A percentile compares a stretch with the other conserved stretches of the same genome.
Evolutionary conservation across 2,797 vertebrate species (phyloP).

Genomic region (Rhodeus uyekii): DNA sequence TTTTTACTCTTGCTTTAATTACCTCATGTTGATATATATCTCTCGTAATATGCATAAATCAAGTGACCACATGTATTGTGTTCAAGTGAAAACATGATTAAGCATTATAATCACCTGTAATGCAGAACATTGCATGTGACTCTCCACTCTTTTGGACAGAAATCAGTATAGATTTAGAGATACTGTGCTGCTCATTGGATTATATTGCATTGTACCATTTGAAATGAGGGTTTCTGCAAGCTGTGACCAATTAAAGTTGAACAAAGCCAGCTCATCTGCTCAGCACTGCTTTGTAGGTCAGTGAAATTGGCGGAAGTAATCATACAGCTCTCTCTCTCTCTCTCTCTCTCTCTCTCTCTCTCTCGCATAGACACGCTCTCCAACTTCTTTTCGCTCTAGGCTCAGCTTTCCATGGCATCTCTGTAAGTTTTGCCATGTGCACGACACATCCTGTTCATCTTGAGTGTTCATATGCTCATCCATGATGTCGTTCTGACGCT

Average conservation of each 20-base stretch:
- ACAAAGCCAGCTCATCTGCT: constrained; percentile 80
- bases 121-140: constrained; percentile 63
- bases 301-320: constrained; percentile 71
- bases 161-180: constrained; percentile 62
- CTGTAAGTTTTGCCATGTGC: constrained; percentile 52
- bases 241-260: constrained; percentile 78
- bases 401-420: constrained; percentile 55
- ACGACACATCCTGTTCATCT: constrained; percentile 43
- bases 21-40: background rate
- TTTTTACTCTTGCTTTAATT: background rate
- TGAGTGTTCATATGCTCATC: constrained; percentile 42
- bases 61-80: constrained; percentile 21
- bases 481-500: constrained; percentile 27
- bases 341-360: background rate
- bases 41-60: constrained; percentile 20
- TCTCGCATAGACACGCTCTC: constrained; percentile 22
- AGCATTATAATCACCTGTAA: constrained; percentile 72
- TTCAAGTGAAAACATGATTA: constrained; percentile 60
- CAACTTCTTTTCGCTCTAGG: constrained; percentile 53
- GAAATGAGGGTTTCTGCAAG: constrained; percentile 74
- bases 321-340: constrained; percentile 53
- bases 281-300: constrained; percentile 78
- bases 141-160: constrained; percentile 67
- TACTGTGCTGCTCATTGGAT: constrained; percentile 68
- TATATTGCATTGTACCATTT: constrained; percentile 71